Evolutionary conservation across 2,888 invertebrate genomes (phyloP).

Genomic region (Andrena bucephala): DNA sequence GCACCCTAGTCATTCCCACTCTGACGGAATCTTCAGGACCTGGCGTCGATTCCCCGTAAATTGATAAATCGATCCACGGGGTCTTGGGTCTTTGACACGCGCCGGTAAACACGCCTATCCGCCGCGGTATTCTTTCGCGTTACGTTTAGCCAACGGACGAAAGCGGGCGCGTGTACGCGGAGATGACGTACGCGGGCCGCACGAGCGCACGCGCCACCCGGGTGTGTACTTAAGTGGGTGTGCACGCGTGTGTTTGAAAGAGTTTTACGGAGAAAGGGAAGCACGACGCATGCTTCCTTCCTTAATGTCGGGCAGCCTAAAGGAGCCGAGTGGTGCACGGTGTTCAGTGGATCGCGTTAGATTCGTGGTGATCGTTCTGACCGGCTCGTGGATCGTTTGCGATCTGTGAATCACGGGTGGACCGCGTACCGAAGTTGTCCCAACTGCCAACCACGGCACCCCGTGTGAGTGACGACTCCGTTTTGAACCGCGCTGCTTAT

Average conservation of each 20-base stretch:
- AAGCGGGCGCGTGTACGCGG: neutral
- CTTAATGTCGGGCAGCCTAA: conserved; percentile 49
- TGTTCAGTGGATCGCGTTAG: conserved; percentile 59
- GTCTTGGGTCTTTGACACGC: conserved; percentile 40
- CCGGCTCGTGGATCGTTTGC: conserved; percentile 31
- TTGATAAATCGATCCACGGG: conserved; percentile 38
- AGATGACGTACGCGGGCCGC: neutral
- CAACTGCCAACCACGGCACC: conserved; percentile 2
- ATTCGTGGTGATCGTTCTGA: conserved; percentile 58
- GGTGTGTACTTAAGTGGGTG: conserved; percentile 51
- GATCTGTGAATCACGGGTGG: conserved; percentile 34
- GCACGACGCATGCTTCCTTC: conserved; percentile 74
- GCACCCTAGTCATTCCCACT: neutral
- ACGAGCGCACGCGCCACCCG: conserved; percentile 26
- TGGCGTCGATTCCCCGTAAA: conserved; percentile 20
- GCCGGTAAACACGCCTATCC: conserved; percentile 18
- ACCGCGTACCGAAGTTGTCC: conserved; percentile 10
- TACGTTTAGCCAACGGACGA: neutral
- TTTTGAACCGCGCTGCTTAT: neutral
- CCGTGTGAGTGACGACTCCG: conserved; percentile 30
- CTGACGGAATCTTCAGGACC: neutral
- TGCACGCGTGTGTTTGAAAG: conserved; percentile 41
- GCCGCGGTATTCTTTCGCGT: conserved; percentile 24
- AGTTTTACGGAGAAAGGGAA: conserved; percentile 65
- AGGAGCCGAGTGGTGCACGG: conserved; percentile 58